phyloP scores from a whole-genome alignment of 2,888 invertebrate species.

The Ophion ventricosus region DNA sequence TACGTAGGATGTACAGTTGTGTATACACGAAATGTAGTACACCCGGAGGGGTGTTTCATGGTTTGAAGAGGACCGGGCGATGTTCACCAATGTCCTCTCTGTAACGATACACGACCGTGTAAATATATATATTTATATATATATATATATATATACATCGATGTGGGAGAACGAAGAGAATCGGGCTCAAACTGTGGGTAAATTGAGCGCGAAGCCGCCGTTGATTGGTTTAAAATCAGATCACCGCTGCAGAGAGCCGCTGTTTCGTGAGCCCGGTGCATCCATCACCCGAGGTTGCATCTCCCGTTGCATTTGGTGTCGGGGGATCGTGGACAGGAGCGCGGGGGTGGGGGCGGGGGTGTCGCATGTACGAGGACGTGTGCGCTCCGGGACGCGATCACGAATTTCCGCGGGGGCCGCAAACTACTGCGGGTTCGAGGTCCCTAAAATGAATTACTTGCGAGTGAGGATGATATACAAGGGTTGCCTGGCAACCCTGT shows the following conservation, averaged over 20 bases:
- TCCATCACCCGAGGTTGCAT: slow-evolving; percentile 70
- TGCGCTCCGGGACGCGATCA: slow-evolving; percentile 55
- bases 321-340: slow-evolving; percentile 63
- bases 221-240: slow-evolving; percentile 83
- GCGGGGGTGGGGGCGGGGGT: slow-evolving; percentile 38
- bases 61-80: slow-evolving; percentile 24
- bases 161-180: slow-evolving; percentile 25
- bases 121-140: background rate
- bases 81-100: slow-evolving; percentile 51
- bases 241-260: slow-evolving; percentile 76
- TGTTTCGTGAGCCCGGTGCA: slow-evolving; percentile 70
- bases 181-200: slow-evolving; percentile 79
- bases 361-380: slow-evolving; percentile 51
- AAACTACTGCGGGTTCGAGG: slow-evolving; percentile 60
- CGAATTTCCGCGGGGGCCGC: slow-evolving; percentile 63
- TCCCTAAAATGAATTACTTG: slow-evolving; percentile 79
- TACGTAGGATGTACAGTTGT: background rate
- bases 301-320: slow-evolving; percentile 54
- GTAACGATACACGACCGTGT: slow-evolving; percentile 8
- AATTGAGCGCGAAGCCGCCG: slow-evolving; percentile 82
- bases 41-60: slow-evolving; percentile 1
- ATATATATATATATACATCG: background rate
- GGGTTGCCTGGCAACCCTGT: slow-evolving; percentile 76
- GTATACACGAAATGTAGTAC: slow-evolving; percentile 22
- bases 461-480: slow-evolving; percentile 67